Evolutionary conservation across 2,888 invertebrate species (phyloP), one percentile per base, ranked within the genome.

Genomic region (Drosophila cognata): DNA sequence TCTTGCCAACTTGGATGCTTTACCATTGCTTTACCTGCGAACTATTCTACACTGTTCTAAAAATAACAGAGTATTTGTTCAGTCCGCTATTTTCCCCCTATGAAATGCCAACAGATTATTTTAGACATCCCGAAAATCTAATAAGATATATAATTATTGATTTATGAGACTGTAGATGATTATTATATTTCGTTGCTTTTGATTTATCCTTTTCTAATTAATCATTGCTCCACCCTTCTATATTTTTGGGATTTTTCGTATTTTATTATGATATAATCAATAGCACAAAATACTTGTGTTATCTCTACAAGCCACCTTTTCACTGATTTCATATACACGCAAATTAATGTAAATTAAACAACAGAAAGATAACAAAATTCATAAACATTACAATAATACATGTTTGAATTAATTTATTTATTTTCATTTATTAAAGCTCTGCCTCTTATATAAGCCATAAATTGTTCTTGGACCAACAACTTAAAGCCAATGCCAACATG

Each of bases 1-100:
- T 64, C 64, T 67, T 84, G 63, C 64, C 71, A 67, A 62, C 58
- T 73, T 79, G 62, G 64, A 61, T 51, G 73, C 50, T 61, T 62
- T 13, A 36, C 33, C 51, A 43, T 63, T 21, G 21, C 21, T 21
- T 67, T 63, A 52, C 43, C 58, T 52, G 59, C 18, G 35, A 41
- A 21, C 46, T n/a, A 11, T 21, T 36, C 6, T 33, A 57, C 28
- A n/a, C 38, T 10, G 18, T 28, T 29, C 13, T 5, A 4, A n/a
- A 18, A 16, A 13, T 7, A 35, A 29, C 18, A 35, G 25, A 29
- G 31, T 18, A 29, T 25, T 21, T 16, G n/a, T 64, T 51, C 11
- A 10, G 16, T 2, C 4, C 18, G 1, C 5, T 10, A 10, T 50
- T 28, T 28, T 8, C 28, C 21, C n/a, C 7, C 1, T 5, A 7